Evolutionary conservation across 2,113 vertebrate species (phyloP).

Genomic region (Nibea coibor): DNA sequence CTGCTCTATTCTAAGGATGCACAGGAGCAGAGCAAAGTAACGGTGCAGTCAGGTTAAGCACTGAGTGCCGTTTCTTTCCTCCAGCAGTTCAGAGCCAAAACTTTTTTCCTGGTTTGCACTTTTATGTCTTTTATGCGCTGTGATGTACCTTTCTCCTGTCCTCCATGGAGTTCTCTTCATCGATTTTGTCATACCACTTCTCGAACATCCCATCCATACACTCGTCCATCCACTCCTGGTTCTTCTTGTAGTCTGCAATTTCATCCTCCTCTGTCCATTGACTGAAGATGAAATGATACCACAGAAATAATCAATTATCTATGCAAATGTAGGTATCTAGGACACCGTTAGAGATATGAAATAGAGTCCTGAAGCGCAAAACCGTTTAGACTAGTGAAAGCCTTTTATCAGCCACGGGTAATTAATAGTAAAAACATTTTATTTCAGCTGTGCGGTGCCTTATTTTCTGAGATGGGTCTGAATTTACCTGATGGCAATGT

Average conservation of each 20-base stretch:
- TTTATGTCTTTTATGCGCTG: not conserved
- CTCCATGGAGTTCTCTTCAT: slow-evolving; percentile 90
- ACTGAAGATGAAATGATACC: slow-evolving; percentile 77
- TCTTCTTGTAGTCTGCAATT: slow-evolving; percentile 95
- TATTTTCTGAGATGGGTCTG: not conserved
- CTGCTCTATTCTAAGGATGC: not conserved
- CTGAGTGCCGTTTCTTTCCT: not conserved
- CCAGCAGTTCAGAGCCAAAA: not conserved
- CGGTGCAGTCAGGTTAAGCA: not conserved
- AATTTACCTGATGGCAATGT: slow-evolving; percentile 92
- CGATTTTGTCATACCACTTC: slow-evolving; percentile 97
- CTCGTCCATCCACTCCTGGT: slow-evolving; percentile 98
- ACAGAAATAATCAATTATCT: slow-evolving; percentile 3
- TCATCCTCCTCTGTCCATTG: slow-evolving; percentile 98
- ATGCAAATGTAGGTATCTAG: not conserved
- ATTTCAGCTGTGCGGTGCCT: not conserved
- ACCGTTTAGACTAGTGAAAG: not conserved
- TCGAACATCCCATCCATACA: slow-evolving; percentile 97
- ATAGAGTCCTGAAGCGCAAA: not conserved
- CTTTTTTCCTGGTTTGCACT: not conserved
- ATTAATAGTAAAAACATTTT: not conserved
- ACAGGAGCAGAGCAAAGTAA: not conserved
- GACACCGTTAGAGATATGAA: not conserved
- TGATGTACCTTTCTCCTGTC: slow-evolving; percentile 93
- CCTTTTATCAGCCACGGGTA: not conserved